Evolutionary conservation across 2,113 vertebrate species (phyloP).

Genomic region (Boleophthalmus pectinirostris): DNA sequence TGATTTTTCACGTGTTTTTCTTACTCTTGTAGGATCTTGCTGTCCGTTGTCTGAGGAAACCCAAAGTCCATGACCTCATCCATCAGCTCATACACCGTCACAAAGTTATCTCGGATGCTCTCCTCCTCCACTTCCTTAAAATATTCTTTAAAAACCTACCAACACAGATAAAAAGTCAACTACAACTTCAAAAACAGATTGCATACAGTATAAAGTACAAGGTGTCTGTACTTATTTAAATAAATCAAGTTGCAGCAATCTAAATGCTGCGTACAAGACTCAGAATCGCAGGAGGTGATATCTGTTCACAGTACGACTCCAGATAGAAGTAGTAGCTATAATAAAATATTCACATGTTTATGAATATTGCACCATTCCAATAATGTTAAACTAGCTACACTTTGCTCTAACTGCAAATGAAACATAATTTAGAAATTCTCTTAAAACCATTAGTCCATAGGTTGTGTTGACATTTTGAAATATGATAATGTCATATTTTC

Average conservation of each 20-base stretch:
- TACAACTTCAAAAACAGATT: background rate
- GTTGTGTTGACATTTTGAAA: too few species aligned
- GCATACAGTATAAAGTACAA: background rate
- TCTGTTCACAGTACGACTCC: background rate
- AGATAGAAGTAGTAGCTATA: background rate
- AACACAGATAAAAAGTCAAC: constrained; percentile 12
- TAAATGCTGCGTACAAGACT: background rate
- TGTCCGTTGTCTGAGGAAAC: constrained; percentile 83
- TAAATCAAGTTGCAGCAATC: background rate
- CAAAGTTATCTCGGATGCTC: constrained; percentile 85
- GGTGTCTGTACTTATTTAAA: background rate
- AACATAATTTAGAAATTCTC: background rate
- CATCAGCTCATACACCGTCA: constrained; percentile 83
- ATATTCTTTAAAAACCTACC: constrained; percentile 81
- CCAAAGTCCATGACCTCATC: constrained; percentile 85
- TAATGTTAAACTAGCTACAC: too few species aligned
- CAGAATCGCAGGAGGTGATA: background rate
- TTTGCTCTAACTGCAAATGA: background rate
- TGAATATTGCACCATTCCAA: background rate
- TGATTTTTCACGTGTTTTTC: constrained; percentile 26
- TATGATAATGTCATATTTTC: too few species aligned
- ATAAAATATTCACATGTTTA: constrained; percentile 5
- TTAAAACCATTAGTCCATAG: too few species aligned
- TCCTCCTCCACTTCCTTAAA: constrained; percentile 83
- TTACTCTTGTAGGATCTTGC: constrained; percentile 85